Evolutionary conservation across 2,888 invertebrate genomes (phyloP).

Genomic region (Cantharis nigra): DNA sequence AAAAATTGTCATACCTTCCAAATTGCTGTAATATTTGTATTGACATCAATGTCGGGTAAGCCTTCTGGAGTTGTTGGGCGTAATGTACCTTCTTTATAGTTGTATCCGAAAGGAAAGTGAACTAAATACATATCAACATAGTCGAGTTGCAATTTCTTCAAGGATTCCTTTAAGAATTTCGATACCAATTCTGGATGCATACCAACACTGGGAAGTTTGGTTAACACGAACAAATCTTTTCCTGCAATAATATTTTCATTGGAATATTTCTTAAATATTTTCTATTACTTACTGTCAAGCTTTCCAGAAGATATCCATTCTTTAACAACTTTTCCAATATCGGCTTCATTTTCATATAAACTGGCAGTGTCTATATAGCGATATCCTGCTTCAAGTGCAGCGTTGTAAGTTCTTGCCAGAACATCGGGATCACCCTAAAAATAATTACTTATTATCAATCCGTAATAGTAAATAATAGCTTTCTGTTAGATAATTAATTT

Average conservation of each 20-base stretch:
- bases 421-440: slow-evolving; percentile 48
- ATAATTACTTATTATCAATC: not conserved
- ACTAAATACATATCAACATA: slow-evolving; percentile 84
- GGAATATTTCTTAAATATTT: not conserved
- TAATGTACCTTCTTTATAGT: slow-evolving; percentile 66
- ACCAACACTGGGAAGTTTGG: slow-evolving; percentile 75
- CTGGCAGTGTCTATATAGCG: slow-evolving; percentile 83
- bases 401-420: slow-evolving; percentile 68
- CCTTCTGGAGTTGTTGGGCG: slow-evolving; percentile 71
- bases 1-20: slow-evolving; percentile 67
- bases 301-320: slow-evolving; percentile 72
- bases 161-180: slow-evolving; percentile 68
- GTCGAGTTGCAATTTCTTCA: slow-evolving; percentile 71
- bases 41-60: slow-evolving; percentile 62
- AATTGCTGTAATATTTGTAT: slow-evolving; percentile 71
- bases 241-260: slow-evolving; percentile 52
- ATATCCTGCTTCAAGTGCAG: slow-evolving; percentile 77
- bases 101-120: slow-evolving; percentile 75
- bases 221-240: slow-evolving; percentile 80
- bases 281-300: slow-evolving; percentile 42
- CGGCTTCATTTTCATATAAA: slow-evolving; percentile 76
- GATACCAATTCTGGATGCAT: slow-evolving; percentile 65
- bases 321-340: slow-evolving; percentile 73
- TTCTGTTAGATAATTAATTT: too few relatives aligned
- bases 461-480: too few relatives aligned